Evolutionary conservation across 2,888 invertebrate genomes (phyloP), one percentile per base, ranked within the genome.

Genomic region (Lepeophtheirus nordmannii): DNA sequence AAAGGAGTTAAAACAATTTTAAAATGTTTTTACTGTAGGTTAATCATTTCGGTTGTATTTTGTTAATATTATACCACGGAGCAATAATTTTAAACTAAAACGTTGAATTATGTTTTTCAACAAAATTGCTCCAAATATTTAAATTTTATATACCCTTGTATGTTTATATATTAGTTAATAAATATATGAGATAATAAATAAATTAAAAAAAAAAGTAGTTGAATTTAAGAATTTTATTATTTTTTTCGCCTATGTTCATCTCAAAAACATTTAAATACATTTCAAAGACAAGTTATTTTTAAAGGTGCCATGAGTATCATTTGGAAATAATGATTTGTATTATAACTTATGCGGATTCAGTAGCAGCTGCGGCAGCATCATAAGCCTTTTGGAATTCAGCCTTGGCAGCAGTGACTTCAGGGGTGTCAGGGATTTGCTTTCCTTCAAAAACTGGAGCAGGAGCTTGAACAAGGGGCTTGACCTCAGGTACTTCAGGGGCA

Each of bases 381-480:
- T 46, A 63, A 11, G 63, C 63, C 12, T 22, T 53, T 17, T 20
- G n/a, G 63, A 63, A 63, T 37, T 63, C 56, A 5, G 53, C 63
- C 63, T 63, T 63, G 8, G 63, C 63, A 12, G 20, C 63, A 30
- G 63, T 53, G 11, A 63, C 63, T 53, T 63, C 63, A 30, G 63
- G 56, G 53, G 53, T 46, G 53, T 46, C 53, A n/a, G 53, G 53
- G 8, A 46, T 46, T 17, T 46, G 53, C 53, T 46, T 8, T 46
- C 53, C 53, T 46, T 46, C 53, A 17, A 46, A 46, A 17, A 46
- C 53, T 14, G 53, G 53, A n/a, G 53, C 53, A 5, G 2, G 5
- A 17, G 53, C 5, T 46, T 46, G 53, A 17, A 46, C 53, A 46
- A 46, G 53, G 53, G 53, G 53, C 53, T 46, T 8, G 8, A 8